These are phyloP conservation scores for Temnothorax ravouxi DNA, from an alignment of 2,888 invertebrate genomes.

Conservation along the genomic window DNA sequence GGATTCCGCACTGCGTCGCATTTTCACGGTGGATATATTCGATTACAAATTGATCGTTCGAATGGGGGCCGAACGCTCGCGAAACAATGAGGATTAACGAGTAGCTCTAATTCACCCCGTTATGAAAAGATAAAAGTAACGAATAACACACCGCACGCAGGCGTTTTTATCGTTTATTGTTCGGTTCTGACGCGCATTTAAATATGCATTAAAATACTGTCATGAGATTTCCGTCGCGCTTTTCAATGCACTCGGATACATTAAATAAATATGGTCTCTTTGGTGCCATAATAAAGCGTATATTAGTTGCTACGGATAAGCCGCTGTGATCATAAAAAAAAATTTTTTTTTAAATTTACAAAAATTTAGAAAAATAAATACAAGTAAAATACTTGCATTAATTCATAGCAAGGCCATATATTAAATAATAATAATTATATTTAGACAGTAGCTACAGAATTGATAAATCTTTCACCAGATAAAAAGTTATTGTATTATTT, in stretches of 20 bases:
- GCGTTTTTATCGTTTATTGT: slow-evolving; percentile 44
- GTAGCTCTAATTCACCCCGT: slow-evolving; percentile 46
- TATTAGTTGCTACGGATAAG: slow-evolving; percentile 16
- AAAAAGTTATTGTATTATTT: background rate
- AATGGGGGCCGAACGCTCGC: slow-evolving; percentile 45
- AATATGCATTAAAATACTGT: slow-evolving; percentile 49
- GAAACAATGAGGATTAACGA: slow-evolving; percentile 59
- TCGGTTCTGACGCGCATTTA: slow-evolving; percentile 26
- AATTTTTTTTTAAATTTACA: too few species aligned
- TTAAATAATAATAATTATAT: slow-evolving; percentile 5
- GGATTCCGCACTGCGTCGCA: slow-evolving; percentile 52
- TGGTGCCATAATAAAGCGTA: background rate
- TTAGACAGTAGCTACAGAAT: background rate
- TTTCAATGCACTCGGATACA: slow-evolving; percentile 27
- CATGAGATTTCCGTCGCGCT: slow-evolving; percentile 42
- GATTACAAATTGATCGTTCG: slow-evolving; percentile 58
- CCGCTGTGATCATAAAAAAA: background rate
- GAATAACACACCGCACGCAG: slow-evolving; percentile 17
- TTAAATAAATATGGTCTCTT: slow-evolving; percentile 34
- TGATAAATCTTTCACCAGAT: background rate
- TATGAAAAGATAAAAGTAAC: slow-evolving; percentile 57
- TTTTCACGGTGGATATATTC: slow-evolving; percentile 60
- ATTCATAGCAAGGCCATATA: background rate
- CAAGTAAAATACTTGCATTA: background rate
- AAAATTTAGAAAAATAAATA: background rate